Evolutionary conservation across 2,888 invertebrate genomes (phyloP), one percentile per base, ranked within the genome.

Genomic region (Aromia moschata): DNA sequence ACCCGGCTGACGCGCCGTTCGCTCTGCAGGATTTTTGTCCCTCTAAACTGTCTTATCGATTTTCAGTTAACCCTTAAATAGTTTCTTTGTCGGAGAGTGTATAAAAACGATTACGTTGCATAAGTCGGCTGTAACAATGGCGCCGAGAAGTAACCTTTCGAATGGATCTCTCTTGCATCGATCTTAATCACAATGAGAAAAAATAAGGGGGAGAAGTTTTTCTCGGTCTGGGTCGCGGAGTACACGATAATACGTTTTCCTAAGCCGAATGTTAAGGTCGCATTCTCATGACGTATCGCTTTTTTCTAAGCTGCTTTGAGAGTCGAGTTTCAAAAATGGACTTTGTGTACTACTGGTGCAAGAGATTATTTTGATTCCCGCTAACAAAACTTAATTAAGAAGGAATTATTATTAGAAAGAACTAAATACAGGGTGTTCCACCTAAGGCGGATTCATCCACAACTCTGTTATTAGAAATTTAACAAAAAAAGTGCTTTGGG

Each of bases 11-110:
- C 47, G 41, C 55, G 52, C 51, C 54, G 51, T 56, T 51, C 45
- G 49, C 25, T 43, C 40, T 54, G 54, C 33, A 18, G 41, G 45
- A 54, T 45, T 59, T 59, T 54, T 58, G 43, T 44, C 51, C 31
- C 37, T 54, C 37, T 52, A 58, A 60, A 60, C 55, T 46, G 38
- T 60, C 53, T 55, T 56, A 69, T 69, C 61, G 67, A 69, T 69
- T 70, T 66, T 52, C 66, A 69, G 67, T 70, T 70, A 70, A 62
- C 68, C 60, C 58, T 58, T 65, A 65, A 67, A 67, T 67, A 67
- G 66, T 68, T 67, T 60, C 66, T 68, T 68, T 68, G 66, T 67
- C 62, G 57, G 58, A 60, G 59, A 62, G 56, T 59, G 62, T 60
- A 62, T 62, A 59, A 62, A 58, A 62, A 57, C 57, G 59, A 64